Base-by-base conservation (phyloP, 2,888 invertebrate species). In the Oscheius sp. region DNA sequence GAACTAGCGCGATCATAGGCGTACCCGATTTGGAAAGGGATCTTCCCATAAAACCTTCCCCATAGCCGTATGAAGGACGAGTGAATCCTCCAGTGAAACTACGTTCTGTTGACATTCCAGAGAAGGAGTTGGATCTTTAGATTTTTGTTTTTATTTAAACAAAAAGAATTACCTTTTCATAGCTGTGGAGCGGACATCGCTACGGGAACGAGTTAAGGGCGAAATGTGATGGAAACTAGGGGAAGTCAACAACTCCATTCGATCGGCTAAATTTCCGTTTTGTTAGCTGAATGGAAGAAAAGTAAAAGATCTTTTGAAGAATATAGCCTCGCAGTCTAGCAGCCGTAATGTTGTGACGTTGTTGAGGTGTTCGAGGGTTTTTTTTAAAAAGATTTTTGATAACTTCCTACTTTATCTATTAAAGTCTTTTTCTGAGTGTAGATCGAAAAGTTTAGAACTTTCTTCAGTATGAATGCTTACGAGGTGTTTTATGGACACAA, bases 21-120 rank as follows among this genome's bases (percentile, higher is more conserved):
- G 65, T 76, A 84, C 84, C 82, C 42, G 81, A 80, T 73, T 84
- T 79, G 69, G 79, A 80, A 65, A 85, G 75, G 23, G 81, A 81
- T 42, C 82, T 75, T n/a, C 82, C 75, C 85, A 85, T 85, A 72
- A 77, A 85, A 31, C 85, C 85, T 39, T 84, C 84, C 15, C 84
- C 84, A 61, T 85, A 85, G 53, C 84, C 82, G 57, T 83, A 83
- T 2, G 74, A 72, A 15, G 82, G 78, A 52, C 78, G 73, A 10
- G 82, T 74, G 69, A 76, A 80, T 15, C 78, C 75, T n/a, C 61
- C 66, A 25, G 69, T 63, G 3, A 79, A 74, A 5, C 76, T 66
- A 20, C 76, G 72, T 20, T 52, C 20, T 25, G 52, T 27, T 12
- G 74, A 46, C 10, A 78, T 61, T 17, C 78, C 79, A 33, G 82